phyloP scores from a whole-genome alignment of 2,888 invertebrate genomes.

The Allolobophora icterica region DNA sequence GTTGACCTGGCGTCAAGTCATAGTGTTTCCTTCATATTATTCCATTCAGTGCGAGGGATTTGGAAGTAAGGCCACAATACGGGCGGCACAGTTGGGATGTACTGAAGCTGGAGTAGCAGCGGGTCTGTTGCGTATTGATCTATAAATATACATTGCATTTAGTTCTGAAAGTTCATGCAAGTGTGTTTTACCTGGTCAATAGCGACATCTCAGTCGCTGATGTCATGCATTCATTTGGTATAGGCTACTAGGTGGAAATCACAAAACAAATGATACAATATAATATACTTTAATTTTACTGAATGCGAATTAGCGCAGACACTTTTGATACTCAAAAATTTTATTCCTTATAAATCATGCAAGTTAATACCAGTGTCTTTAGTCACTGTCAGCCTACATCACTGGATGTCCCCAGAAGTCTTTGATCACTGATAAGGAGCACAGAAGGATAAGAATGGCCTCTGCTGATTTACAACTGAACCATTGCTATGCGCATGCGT shows the following conservation, averaged over 20 bases:
- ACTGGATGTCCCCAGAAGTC: neutral
- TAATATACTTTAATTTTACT: neutral
- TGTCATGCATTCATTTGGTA: neutral
- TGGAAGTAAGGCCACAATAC: no score
- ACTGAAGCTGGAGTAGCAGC: no score
- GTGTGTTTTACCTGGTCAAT: no score
- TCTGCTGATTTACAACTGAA: conserved; percentile 8
- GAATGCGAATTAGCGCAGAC: neutral
- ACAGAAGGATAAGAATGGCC: neutral
- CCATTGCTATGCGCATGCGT: neutral
- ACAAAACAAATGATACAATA: neutral
- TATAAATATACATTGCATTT: no score
- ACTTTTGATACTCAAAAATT: neutral
- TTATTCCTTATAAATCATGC: neutral
- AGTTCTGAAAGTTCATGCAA: no score
- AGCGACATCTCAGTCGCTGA: neutral
- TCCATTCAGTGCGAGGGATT: no score
- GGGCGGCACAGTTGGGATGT: no score
- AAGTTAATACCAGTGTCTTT: neutral
- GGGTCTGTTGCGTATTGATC: no score
- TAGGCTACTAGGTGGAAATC: neutral
- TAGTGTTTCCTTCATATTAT: no score
- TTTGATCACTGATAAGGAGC: neutral
- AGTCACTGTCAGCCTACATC: neutral
- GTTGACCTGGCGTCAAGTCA: no score